Percentiles rank a stretch among this genome's conserved stretches.
Evolutionary conservation across 2,888 invertebrate species (phyloP).

Genomic region (Protonemura montana): DNA sequence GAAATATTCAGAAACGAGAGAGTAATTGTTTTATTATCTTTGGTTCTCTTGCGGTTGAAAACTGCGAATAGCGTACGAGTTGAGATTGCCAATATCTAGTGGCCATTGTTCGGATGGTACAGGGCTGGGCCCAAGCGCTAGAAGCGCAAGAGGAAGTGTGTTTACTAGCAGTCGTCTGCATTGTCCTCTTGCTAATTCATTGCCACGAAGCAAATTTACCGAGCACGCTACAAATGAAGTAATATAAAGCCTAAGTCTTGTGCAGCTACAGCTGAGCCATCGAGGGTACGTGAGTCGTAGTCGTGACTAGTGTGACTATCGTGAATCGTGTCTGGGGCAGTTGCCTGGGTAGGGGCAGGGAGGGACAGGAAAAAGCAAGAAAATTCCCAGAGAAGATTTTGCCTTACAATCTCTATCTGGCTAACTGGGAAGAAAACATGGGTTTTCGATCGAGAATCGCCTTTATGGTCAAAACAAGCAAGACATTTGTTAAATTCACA

Average conservation of each 20-base stretch:
- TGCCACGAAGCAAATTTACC: neutral
- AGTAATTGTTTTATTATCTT: neutral
- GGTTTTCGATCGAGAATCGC: no score
- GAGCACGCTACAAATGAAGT: neutral
- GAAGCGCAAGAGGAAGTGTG: neutral
- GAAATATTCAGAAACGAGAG: neutral
- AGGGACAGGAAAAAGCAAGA: no score
- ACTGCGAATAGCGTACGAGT: neutral
- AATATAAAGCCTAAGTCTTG: neutral
- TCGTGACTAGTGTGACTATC: no score
- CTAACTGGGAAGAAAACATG: no score
- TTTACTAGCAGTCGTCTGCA: neutral
- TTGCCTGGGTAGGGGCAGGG: no score
- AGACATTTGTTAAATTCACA: no score
- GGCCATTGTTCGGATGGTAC: neutral
- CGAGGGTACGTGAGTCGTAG: neutral
- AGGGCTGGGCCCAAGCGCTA: neutral
- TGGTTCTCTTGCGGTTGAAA: neutral
- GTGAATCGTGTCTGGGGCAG: no score
- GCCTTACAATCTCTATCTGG: no score
- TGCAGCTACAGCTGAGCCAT: neutral
- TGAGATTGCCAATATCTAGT: neutral
- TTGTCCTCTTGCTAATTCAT: conserved; percentile 7
- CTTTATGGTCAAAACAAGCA: no score
- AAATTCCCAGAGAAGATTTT: no score